A percentile compares a stretch with the other conserved stretches of the same genome.
phyloP scores from a whole-genome alignment of 2,888 invertebrate species.

The Erebia epiphron region DNA sequence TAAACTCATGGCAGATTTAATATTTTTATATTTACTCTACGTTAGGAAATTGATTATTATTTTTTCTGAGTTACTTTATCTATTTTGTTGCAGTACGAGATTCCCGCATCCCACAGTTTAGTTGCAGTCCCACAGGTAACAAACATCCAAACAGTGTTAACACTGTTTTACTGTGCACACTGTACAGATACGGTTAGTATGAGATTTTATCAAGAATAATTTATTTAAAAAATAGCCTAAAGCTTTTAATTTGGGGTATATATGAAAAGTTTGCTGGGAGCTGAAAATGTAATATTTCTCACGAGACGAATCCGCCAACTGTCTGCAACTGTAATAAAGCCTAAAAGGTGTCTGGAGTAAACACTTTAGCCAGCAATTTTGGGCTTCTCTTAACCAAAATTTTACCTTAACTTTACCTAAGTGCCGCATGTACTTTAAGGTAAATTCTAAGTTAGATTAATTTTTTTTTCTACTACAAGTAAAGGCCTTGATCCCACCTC shows the following conservation, averaged over 20 bases:
- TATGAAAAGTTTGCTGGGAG: conserved; percentile 3
- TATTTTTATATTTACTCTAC: not conserved
- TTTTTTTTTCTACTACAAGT: no score
- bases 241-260: not conserved
- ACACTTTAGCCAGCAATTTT: conserved; percentile 4
- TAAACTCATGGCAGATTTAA: not conserved
- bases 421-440: not conserved
- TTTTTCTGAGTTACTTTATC: no score
- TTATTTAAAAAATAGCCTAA: not conserved
- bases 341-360: conserved; percentile 14
- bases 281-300: conserved; percentile 12
- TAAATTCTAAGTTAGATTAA: not conserved
- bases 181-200: no score
- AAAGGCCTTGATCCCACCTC: no score
- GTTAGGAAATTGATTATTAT: no score
- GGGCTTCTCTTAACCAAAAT: not conserved
- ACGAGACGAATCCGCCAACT: conserved; percentile 7
- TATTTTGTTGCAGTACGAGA: no score
- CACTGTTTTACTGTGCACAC: no score
- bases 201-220: not conserved
- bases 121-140: no score
- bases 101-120: no score
- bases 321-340: conserved; percentile 7
- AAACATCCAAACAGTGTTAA: no score
- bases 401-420: not conserved